Conservation (phyloP, 1,140 invertebrate genomes). For the Saccostrea cuccullata region DNA sequence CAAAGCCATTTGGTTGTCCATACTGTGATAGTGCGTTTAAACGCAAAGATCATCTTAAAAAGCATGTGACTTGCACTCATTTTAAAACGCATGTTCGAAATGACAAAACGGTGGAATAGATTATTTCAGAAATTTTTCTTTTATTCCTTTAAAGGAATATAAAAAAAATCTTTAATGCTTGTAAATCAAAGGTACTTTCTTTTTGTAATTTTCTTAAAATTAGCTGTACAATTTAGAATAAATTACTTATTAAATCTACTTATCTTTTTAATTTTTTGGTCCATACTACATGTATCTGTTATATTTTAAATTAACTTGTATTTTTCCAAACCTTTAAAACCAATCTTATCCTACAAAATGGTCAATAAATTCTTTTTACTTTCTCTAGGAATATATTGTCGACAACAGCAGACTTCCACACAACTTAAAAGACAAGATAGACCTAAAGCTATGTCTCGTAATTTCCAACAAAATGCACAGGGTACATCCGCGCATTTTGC, state of each 20-base stretch:
- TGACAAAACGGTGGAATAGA: neutral
- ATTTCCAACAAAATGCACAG: neutral
- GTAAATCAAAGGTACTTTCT: too few species aligned
- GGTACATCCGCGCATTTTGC: neutral
- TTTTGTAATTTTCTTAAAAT: too few species aligned
- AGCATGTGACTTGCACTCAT: slow-evolving; percentile 28
- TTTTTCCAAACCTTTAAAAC: too few species aligned
- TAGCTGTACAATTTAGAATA: neutral
- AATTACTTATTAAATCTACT: neutral
- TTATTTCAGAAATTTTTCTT: neutral
- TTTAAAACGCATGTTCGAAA: neutral
- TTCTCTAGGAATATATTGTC: neutral
- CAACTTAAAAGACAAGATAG: neutral
- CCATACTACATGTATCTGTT: neutral
- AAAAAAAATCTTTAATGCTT: too few species aligned
- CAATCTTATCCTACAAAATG: too few species aligned
- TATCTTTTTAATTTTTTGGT: neutral
- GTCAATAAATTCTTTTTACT: neutral
- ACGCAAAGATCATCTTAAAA: slow-evolving; percentile 42
- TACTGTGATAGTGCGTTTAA: slow-evolving; percentile 38
- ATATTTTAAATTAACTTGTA: too few species aligned
- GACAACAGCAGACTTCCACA: neutral
- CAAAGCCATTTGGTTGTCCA: slow-evolving; percentile 39
- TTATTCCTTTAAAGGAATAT: neutral
- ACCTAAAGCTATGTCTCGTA: neutral